These are phyloP conservation scores for Nyctereutes procyonoides DNA, from an alignment of 2,113 vertebrate genomes.

Conservation along the genomic window DNA sequence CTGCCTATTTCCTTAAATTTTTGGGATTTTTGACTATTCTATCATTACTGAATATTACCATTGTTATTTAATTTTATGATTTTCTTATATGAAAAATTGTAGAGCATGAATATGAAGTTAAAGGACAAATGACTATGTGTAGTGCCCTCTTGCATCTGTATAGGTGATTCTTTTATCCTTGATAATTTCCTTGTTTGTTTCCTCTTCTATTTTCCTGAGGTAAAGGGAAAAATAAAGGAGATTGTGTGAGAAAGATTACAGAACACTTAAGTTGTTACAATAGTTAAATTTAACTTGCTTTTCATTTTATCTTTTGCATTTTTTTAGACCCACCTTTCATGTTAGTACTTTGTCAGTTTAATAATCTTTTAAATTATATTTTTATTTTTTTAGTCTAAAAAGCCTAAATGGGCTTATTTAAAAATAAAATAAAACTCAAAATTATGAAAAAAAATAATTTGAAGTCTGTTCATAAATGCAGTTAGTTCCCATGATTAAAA, in stretches of 20 bases:
- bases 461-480: background rate
- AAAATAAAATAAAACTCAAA: background rate
- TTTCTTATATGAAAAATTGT: background rate
- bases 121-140: background rate
- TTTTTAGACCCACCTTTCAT: background rate
- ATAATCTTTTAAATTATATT: background rate
- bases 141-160: background rate
- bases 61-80: background rate
- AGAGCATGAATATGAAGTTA: background rate
- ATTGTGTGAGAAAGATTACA: background rate
- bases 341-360: background rate
- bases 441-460: background rate
- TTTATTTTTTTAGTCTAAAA: background rate
- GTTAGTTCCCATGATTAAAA: background rate
- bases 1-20: conserved; percentile 12
- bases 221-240: conserved; percentile 3
- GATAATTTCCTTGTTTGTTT: background rate
- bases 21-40: background rate
- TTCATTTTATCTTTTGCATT: background rate
- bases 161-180: background rate
- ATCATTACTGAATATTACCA: background rate
- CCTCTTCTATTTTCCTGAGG: background rate
- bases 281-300: conserved; percentile 1
- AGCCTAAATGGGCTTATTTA: background rate
- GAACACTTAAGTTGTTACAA: background rate